Base-by-base conservation (phyloP, 2,113 vertebrate genomes). In the Lophochroa leadbeateri region DNA sequence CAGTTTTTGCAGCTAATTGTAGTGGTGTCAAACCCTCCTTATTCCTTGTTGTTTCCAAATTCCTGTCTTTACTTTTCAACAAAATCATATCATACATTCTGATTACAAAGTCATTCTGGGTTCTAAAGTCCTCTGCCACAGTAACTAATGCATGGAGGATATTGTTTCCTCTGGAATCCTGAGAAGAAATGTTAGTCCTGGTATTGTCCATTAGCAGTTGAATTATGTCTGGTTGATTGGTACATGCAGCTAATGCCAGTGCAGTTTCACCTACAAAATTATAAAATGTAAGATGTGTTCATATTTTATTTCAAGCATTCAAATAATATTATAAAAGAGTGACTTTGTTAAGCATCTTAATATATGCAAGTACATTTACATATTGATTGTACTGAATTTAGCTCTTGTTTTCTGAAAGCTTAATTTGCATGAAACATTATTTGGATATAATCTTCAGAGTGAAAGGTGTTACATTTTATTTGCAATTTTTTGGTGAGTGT, bases 191-290 rank as follows among this genome's bases (percentile, higher is more conserved):
- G 18, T 98, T 97, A 0, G 98, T 98, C 61, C 97, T 97, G 78
- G 92, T 93, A 2, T 98, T 98, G 70, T 98, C 98, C 97, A 98
- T 98, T 70, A 98, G 84, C 57, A 98, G 95, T 23, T 98, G 96
- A 33, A 98, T 97, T 3, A 98, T 98, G 84, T 98, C 98, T 1
- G 98, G 98, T 67, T 98, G 98, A 84, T 98, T 98, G 95, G 98
- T 98, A 46, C 98, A 98, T 0, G 98, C 98, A 7, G 98, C 98
- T 90, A 98, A 79, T 2, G 98, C 98, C 92, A 98, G 91, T 2
- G 98, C 98, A 5, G 98, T 98, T 88, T 98, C 98, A 3, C 98
- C 98, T 98, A 21, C 8, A 49, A 35, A 53, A 82, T 27, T 18
- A 76, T 5, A 77, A 82, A 53, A 64, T 10, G 8, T 4, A 79